phyloP scores from a whole-genome alignment of 2,113 vertebrate species.

The Ictalurus furcatus region DNA sequence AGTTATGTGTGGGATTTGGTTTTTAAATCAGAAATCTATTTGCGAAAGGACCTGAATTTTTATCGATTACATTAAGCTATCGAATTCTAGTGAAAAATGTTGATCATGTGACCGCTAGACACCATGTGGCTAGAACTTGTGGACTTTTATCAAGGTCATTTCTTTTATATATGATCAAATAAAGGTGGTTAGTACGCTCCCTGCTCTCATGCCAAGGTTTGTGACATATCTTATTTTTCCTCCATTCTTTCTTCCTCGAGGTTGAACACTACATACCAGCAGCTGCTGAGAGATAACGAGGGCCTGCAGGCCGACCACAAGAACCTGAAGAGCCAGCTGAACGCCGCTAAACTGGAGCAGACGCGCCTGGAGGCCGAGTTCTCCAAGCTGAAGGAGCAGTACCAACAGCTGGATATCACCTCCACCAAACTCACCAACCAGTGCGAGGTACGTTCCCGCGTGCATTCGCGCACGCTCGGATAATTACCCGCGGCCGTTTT shows the following conservation, averaged over 20 bases:
- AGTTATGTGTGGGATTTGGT: background rate
- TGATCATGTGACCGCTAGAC: background rate
- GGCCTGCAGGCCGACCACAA: slow-evolving; percentile 92
- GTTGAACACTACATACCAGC: slow-evolving; percentile 81
- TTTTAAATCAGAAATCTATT: background rate
- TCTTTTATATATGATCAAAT: background rate
- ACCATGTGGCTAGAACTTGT: background rate
- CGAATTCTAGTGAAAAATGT: background rate
- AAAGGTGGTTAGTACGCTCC: background rate
- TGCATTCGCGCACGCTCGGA: background rate
- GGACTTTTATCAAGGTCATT: background rate
- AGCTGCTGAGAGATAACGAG: slow-evolving; percentile 90
- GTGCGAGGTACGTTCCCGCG: slow-evolving; percentile 80
- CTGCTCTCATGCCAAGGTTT: background rate
- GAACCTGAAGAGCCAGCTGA: slow-evolving; percentile 87
- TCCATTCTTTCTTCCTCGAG: slow-evolving; percentile 62
- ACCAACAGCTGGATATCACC: slow-evolving; percentile 95
- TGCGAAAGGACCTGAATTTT: no score
- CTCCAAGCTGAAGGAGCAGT: slow-evolving; percentile 92
- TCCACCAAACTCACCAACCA: slow-evolving; percentile 96
- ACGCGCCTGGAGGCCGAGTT: slow-evolving; percentile 95
- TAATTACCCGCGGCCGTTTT: background rate
- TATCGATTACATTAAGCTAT: no score
- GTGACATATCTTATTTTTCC: background rate
- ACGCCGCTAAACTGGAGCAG: slow-evolving; percentile 90